Percentiles rank a stretch among this genome's conserved stretches.
Conservation (phyloP, 2,797 vertebrate species). For the Neosalanx taihuensis region DNA sequence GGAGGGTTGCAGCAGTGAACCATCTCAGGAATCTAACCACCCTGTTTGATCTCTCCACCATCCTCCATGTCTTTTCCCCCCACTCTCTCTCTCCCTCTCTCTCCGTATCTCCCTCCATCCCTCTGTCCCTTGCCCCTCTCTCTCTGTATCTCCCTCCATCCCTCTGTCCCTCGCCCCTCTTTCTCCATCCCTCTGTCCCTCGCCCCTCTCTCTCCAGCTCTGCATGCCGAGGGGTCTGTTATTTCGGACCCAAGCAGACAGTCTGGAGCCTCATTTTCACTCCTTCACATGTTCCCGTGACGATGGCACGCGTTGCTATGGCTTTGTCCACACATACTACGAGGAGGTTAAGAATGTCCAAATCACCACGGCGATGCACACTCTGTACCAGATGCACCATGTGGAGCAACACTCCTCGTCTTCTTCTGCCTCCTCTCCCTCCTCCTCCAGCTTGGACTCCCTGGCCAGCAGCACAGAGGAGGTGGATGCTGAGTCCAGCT, state of each 20-base stretch:
- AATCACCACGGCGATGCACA: conserved; percentile 95
- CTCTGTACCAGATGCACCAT: conserved; percentile 94
- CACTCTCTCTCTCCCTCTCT: not conserved
- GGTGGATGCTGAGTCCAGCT: conserved; percentile 32
- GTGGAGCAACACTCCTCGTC: conserved; percentile 85
- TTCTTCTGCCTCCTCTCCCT: conserved; percentile 82
- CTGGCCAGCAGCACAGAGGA: conserved; percentile 32
- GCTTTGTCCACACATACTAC: conserved; percentile 94
- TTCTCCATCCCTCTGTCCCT: not conserved
- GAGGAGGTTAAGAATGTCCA: conserved; percentile 92
- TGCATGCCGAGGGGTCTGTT: conserved; percentile 97
- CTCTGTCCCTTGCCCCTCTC: not conserved
- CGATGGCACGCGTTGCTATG: conserved; percentile 89
- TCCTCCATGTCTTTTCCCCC: too few species aligned
- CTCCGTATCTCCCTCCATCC: not conserved
- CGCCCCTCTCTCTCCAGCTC: conserved; percentile 68
- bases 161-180: not conserved
- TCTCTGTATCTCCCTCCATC: not conserved
- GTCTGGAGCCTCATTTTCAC: conserved; percentile 86
- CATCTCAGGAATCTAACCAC: too few species aligned
- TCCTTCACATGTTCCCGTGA: conserved; percentile 89
- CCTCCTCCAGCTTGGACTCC: conserved; percentile 92
- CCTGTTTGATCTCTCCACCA: not conserved
- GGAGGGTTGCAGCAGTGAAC: not conserved
- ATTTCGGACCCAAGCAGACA: conserved; percentile 88